Base-by-base conservation (phyloP, 2,113 vertebrate species). In the Hymenochirus boettgeri region DNA sequence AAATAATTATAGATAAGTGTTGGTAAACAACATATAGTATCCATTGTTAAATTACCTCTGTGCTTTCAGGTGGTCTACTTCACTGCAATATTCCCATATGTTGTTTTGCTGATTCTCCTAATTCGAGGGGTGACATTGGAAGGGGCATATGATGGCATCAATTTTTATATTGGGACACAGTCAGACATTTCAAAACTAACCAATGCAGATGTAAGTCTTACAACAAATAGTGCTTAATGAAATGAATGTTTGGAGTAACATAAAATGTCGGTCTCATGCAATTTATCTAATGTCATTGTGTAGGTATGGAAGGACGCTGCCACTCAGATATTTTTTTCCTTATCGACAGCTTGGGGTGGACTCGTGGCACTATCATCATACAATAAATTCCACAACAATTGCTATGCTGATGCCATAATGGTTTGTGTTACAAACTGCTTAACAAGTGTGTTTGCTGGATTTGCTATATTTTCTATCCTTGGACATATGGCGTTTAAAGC, bases 231-330 rank as follows among this genome's bases (percentile, higher is more conserved):
- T n/a, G n/a, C n/a, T n/a, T n/a, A n/a, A n/a, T n/a, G n/a, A n/a
- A n/a, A n/a, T n/a, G n/a, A n/a, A n/a, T n/a, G n/a, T n/a, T n/a
- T n/a, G n/a, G n/a, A n/a, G n/a, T n/a, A n/a, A 31, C 29, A 31
- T 10, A 31, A 31, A 31, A 6, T n/a, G n/a, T n/a, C n/a, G n/a
- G 11, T n/a, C 39, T n/a, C 18, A 5, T 37, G 17, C 22, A 2
- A 21, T 54, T 12, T 18, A 57, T 21, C 54, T 50, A n/a, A 21
- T 51, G 57, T 53, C 23, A 22, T 35, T 75, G 12, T 75, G 12
- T n/a, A 99, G 96, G 91, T 95, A 55, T 99, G 96, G 96, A 96
- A 94, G 72, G 94, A 96, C 27, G 96, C 95, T 33, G 96, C 95
- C 11, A 94, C 92, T 4, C 96, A 98, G 77, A 99, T 92, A 71